Conservation (phyloP, 2,797 vertebrate species). For the Eutrigla gurnardus region DNA sequence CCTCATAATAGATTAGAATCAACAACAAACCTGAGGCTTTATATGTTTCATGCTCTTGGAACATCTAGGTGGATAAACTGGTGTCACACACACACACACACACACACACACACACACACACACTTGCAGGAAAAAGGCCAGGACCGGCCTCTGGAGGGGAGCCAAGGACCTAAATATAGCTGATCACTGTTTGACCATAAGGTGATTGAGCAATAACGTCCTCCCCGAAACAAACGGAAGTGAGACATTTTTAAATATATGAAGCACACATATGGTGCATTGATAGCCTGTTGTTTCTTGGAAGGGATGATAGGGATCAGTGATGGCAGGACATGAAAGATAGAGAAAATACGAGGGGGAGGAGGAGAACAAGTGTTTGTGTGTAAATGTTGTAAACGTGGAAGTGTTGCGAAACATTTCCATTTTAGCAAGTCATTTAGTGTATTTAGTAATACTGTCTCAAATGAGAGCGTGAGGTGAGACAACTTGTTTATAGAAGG, state of each 20-base stretch:
- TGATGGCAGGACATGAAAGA: conserved; percentile 17
- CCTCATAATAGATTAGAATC: background rate
- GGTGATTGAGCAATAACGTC: conserved; percentile 49
- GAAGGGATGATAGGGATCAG: conserved; percentile 52
- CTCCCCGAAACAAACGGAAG: conserved; percentile 47
- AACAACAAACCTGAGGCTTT: background rate
- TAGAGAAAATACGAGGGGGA: conserved; percentile 11
- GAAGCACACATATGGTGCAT: conserved; percentile 59
- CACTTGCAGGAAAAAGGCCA: conserved; percentile 36
- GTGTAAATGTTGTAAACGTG: background rate
- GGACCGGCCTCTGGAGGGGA: background rate
- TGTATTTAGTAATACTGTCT: background rate
- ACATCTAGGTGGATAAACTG: background rate
- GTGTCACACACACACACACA: background rate
- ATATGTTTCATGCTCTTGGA: background rate
- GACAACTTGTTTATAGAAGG: background rate
- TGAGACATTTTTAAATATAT: background rate
- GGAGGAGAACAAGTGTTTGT: background rate
- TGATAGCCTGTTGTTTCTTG: conserved; percentile 68
- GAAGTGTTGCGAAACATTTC: conserved; percentile 17
- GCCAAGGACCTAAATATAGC: conserved; percentile 50
- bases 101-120: background rate
- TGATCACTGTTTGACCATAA: conserved; percentile 42
- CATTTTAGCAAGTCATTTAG: background rate
- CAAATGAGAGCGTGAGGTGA: background rate